A percentile compares a stretch with the other conserved stretches of the same genome.
Evolutionary conservation across 2,113 vertebrate species (phyloP).

Genomic region (Anhinga rufa): DNA sequence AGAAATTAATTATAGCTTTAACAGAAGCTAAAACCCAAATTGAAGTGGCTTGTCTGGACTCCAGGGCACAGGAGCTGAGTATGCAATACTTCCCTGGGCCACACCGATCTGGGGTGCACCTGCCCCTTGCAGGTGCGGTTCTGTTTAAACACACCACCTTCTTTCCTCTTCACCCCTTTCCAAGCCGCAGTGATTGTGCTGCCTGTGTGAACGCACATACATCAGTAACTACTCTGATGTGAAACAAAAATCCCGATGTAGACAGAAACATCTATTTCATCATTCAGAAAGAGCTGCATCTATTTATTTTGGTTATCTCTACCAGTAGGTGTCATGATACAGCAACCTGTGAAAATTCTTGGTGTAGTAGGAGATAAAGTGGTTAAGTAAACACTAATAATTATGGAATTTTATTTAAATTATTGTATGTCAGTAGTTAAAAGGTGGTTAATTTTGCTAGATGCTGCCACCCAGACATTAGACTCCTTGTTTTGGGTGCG

Average conservation of each 20-base stretch:
- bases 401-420: not conserved
- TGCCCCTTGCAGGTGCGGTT: not conserved
- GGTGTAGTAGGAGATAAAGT: not conserved
- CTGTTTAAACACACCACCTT: not conserved
- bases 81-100: too few relatives aligned
- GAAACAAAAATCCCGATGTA: not conserved
- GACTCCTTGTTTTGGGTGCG: not conserved
- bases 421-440: not conserved
- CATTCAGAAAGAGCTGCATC: not conserved
- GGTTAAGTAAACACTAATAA: not conserved
- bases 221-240: not conserved
- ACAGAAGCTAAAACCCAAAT: not conserved
- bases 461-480: not conserved
- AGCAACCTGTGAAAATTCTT: conserved; percentile 56
- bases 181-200: not conserved
- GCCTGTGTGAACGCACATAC: rapidly evolving
- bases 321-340: conserved; percentile 71
- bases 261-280: not conserved
- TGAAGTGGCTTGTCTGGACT: not conserved
- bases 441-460: not conserved
- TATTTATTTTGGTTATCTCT: conserved; percentile 8
- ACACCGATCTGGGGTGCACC: not conserved
- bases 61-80: not conserved
- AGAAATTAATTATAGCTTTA: not conserved
- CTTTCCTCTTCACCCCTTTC: not conserved